Conservation (phyloP, 1,140 invertebrate species). For the Gonatopus flavifemur region DNA sequence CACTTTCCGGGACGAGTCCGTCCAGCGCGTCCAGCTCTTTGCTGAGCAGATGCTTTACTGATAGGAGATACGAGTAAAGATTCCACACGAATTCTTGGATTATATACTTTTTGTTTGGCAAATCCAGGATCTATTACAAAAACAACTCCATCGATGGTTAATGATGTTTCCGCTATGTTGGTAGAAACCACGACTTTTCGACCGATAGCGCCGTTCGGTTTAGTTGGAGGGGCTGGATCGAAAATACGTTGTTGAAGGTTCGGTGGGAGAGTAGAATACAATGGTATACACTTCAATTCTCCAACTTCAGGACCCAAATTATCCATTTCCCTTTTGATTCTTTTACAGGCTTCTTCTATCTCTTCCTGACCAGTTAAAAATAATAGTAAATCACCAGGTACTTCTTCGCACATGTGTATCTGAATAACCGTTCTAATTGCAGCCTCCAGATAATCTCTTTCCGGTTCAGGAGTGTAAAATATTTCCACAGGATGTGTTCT, state of each 20-base stretch:
- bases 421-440: slow-evolving; percentile 98
- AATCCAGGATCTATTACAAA: slow-evolving; percentile 99
- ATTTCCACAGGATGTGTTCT: slow-evolving; percentile 97
- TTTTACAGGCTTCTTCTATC: slow-evolving; percentile 99
- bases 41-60: slow-evolving; percentile 99
- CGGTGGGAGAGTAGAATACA: slow-evolving; percentile 98
- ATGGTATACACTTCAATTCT: slow-evolving; percentile 96
- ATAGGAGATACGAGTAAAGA: slow-evolving; percentile 97
- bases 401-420: slow-evolving; percentile 99
- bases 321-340: slow-evolving; percentile 95
- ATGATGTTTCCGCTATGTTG: slow-evolving; percentile 98
- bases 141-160: slow-evolving; percentile 99
- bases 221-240: slow-evolving; percentile 90
- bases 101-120: slow-evolving; percentile 99
- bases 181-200: slow-evolving; percentile 97
- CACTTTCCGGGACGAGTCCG: slow-evolving; percentile 97
- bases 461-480: slow-evolving; percentile 98
- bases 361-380: slow-evolving; percentile 96
- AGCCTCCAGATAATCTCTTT: slow-evolving; percentile 97
- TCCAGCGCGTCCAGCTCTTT: slow-evolving; percentile 95
- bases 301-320: slow-evolving; percentile 96
- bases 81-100: slow-evolving; percentile 96
- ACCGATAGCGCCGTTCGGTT: slow-evolving; percentile 92
- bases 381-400: slow-evolving; percentile 88
- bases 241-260: slow-evolving; percentile 98